Conservation (phyloP, 1,140 invertebrate genomes). For the Solen grandis region DNA sequence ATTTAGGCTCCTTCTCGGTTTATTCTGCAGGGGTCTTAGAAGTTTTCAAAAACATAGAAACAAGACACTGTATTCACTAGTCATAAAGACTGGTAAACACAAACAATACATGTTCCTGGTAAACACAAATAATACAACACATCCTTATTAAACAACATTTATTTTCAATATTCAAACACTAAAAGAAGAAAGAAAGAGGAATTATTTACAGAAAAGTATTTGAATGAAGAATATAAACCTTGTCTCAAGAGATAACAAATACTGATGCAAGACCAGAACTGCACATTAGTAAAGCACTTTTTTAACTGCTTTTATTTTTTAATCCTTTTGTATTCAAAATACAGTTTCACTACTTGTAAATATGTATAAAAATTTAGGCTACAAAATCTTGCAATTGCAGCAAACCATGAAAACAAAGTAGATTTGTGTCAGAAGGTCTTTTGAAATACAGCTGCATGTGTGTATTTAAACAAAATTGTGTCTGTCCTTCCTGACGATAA, state of each 20-base stretch:
- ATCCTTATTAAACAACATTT: constrained; percentile 26
- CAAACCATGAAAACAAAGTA: too few species aligned
- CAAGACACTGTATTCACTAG: not conserved
- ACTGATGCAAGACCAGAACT: too few species aligned
- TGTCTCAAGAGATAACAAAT: constrained; percentile 27
- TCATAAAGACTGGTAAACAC: not conserved
- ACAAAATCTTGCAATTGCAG: too few species aligned
- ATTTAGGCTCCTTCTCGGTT: not conserved
- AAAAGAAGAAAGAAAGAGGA: not conserved
- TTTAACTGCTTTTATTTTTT: too few species aligned
- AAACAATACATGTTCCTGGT: not conserved
- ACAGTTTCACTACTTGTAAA: too few species aligned
- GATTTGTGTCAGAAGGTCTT: too few species aligned
- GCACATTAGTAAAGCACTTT: too few species aligned
- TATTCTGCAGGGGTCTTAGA: not conserved
- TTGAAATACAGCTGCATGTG: too few species aligned
- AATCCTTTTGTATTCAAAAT: too few species aligned
- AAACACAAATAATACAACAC: not conserved
- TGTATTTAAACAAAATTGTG: too few species aligned
- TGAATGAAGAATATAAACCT: constrained; percentile 41
- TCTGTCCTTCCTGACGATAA: too few species aligned
- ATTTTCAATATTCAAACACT: constrained; percentile 44
- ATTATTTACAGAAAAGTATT: constrained; percentile 23
- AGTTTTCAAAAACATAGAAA: not conserved
- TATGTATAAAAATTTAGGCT: too few species aligned